These are phyloP conservation scores for Chymomyza costata DNA, from an alignment of 1,140 invertebrate species.

Conservation along the genomic window DNA sequence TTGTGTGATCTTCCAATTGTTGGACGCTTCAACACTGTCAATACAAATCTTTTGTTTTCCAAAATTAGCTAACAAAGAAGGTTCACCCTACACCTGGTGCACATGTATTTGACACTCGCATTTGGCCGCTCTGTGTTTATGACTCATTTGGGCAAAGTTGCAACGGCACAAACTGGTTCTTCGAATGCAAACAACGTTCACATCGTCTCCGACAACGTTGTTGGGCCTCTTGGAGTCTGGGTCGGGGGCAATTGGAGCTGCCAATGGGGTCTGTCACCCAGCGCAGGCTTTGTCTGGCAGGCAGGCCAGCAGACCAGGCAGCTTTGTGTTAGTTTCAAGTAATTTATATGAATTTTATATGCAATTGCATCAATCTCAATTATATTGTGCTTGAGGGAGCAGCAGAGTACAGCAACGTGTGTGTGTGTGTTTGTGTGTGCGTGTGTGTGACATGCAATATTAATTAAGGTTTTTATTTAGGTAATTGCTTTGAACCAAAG, in stretches of 20 bases:
- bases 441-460: slow-evolving; percentile 60
- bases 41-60: no score
- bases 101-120: slow-evolving; percentile 33
- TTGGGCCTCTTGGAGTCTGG: slow-evolving; percentile 22
- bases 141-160: slow-evolving; percentile 62
- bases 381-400: slow-evolving; percentile 42
- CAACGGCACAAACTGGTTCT: slow-evolving; percentile 40
- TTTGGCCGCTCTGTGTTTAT: slow-evolving; percentile 53
- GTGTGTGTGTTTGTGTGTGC: slow-evolving; percentile 14
- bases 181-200: slow-evolving; percentile 23
- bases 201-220: no score
- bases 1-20: no score
- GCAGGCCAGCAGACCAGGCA: no score
- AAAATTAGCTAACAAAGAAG: no score
- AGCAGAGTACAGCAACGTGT: neutral
- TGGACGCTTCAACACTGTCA: no score
- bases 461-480: slow-evolving; percentile 68
- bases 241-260: neutral
- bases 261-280: no score
- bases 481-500: slow-evolving; percentile 52
- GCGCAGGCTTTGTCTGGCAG: no score
- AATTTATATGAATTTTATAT: slow-evolving; percentile 69
- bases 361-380: slow-evolving; percentile 71
- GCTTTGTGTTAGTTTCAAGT: slow-evolving; percentile 50
- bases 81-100: slow-evolving; percentile 18